These are phyloP conservation scores for Patella depressa DNA, from an alignment of 2,888 invertebrate species.

Conservation along the genomic window DNA sequence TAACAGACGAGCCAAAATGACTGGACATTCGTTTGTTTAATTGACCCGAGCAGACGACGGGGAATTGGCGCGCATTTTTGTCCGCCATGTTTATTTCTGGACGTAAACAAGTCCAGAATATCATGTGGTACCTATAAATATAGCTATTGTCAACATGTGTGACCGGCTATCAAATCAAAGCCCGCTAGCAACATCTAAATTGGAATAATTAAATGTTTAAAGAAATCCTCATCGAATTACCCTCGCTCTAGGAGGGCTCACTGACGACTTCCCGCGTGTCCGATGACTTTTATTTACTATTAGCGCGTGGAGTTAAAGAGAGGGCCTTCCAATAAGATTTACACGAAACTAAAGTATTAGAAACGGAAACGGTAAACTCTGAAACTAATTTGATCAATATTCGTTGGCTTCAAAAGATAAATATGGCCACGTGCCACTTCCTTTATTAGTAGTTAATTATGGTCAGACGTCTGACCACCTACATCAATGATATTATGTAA, in stretches of 20 bases:
- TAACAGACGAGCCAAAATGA: too few relatives aligned
- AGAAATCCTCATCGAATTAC: not conserved
- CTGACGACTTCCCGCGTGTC: not conserved
- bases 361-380: not conserved
- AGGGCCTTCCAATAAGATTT: not conserved
- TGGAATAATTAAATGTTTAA: conserved; percentile 12
- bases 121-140: not conserved
- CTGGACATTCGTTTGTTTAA: too few relatives aligned
- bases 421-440: not conserved
- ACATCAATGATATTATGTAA: too few relatives aligned
- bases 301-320: not conserved
- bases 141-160: not conserved
- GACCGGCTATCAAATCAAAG: not conserved
- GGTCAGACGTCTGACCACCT: too few relatives aligned
- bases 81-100: conserved; percentile 3
- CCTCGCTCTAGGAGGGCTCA: not conserved
- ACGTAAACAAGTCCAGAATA: not conserved
- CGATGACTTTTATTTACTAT: not conserved
- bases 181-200: not conserved
- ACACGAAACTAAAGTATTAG: not conserved
- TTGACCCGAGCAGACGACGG: too few relatives aligned
- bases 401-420: not conserved
- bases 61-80: not conserved
- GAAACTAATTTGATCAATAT: conserved; percentile 3
- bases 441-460: not conserved